Base-by-base conservation (phyloP, 2,797 vertebrate genomes). In the Oophaga sylvatica region DNA sequence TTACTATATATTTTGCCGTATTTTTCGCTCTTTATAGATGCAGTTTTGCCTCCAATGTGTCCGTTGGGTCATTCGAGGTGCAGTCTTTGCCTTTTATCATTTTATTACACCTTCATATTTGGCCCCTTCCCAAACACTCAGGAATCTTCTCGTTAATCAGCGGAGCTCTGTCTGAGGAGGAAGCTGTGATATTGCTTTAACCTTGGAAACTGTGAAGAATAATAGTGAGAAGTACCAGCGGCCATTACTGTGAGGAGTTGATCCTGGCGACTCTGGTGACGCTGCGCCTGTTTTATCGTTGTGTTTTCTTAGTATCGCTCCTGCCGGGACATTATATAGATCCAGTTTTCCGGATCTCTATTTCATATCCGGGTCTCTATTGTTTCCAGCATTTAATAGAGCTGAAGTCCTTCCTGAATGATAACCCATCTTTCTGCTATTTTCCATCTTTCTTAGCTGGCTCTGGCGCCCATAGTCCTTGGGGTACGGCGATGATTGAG, bases 121-220 rank as follows among this genome's bases (percentile, higher is more conserved):
- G 83, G 71, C 57, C 2, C 3, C 15, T n/a, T 48, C 57, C n/a
- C 35, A 48, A 29, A n/a, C 26, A 41, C 22, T 31, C 12, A 1
- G 12, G 71, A 41, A 12, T 62, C 57, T 35, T 56, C n/a, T 8
- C 5, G 56, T 31, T 73, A 53, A 76, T 84, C 17, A 84, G 83
- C 71, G 16, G 71, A n/a, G 83, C 70, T 26, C 76, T 5, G 70
- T 76, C 85, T 62, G 17, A 31, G 71, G 76, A 83, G 86, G 86
- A 87, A 82, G 75, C 26, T 6, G 48, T 15, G 31, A 10, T 87
- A 82, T 87, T 87, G 80, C 56, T 87, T 77, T 82, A 87, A 87
- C 70, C 80, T 87, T 29, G 7, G 15, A 82, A 82, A 22, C 70
- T 48, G n/a, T 26, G 35, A 62, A 65, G 63, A 77, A 87, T 82